Evolutionary conservation across 2,888 invertebrate genomes (phyloP), one percentile per base, ranked within the genome.

Genomic region (Plebejus anna): DNA sequence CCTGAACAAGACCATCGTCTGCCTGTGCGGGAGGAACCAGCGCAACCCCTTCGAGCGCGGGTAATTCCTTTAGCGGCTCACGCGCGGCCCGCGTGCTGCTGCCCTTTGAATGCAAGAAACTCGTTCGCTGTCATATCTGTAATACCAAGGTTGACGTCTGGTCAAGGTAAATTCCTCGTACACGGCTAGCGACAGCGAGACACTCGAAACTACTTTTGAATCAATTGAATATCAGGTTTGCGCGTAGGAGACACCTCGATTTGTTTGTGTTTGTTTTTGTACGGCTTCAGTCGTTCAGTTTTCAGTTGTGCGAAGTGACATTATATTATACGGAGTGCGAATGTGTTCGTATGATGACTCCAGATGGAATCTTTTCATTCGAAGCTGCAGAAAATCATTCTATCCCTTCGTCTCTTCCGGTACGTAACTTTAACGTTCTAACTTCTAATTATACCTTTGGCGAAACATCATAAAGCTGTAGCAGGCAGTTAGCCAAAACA

Each of bases 1-100:
- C 42, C 89, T 92, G 82, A 89, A 94, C 88, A 94, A 94, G 88
- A 93, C 94, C 82, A 94, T 94, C 85, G 89, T 94, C 87, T 94
- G 94, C 88, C 90, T 92, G 80, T 94, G 94, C 87, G 94, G 94
- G 80, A 90, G 89, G 85, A 90, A 91, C 83, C 87, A 86, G 84
- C 87, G 90, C 85, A 90, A 90, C 83, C 92, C 91, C 84, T 92
- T 91, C 87, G 94, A 94, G 86, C 92, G 91, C 92, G 93, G 94
- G 94, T 94, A 94, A 93, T 85, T 79, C 78, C 77, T 77, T 75
- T 70, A 77, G 73, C 75, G 66, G n/a, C 47, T 55, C 16, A 72
- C 72, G 42, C 6, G 47, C 22, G n/a, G 42, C 47, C 28, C 13
- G 47, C 13, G 72, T 72, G 71, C n/a, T 42, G 38, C 42, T 72